phyloP scores from a whole-genome alignment of 2,797 vertebrate species.

The Australoheros facetus region DNA sequence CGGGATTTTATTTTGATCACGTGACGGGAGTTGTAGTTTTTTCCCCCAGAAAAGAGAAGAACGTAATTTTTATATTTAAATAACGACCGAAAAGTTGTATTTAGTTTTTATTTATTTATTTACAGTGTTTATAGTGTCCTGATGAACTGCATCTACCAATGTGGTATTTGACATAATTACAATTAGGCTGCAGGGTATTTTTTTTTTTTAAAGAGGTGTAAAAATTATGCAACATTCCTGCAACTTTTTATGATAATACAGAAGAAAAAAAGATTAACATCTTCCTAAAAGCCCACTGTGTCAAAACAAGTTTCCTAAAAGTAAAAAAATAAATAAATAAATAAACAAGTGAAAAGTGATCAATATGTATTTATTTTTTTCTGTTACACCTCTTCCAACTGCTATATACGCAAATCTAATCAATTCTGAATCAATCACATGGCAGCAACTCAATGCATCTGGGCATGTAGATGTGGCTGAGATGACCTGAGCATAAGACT shows the following conservation, averaged over 20 bases:
- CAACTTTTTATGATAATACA: too few species aligned
- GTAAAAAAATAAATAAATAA: too few species aligned
- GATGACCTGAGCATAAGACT: background rate
- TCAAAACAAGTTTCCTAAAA: background rate
- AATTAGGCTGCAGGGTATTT: background rate
- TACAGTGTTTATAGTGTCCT: background rate
- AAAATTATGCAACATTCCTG: background rate
- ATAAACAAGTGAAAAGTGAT: too few species aligned
- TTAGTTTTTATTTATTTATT: background rate
- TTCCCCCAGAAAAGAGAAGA: background rate
- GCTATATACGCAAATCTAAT: background rate
- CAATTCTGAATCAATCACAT: background rate
- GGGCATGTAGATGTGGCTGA: background rate
- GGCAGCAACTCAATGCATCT: background rate
- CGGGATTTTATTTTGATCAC: slow-evolving; percentile 56
- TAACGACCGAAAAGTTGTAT: background rate
- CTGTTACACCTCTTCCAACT: background rate
- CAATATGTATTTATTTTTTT: background rate
- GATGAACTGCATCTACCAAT: background rate
- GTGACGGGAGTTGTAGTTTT: slow-evolving; percentile 47
- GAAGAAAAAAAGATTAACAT: too few species aligned
- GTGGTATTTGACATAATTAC: background rate
- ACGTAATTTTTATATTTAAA: background rate
- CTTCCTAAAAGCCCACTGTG: background rate
- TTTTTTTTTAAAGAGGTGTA: background rate